phyloP scores from a whole-genome alignment of 2,797 vertebrate genomes.

The Numenius phaeopus region DNA sequence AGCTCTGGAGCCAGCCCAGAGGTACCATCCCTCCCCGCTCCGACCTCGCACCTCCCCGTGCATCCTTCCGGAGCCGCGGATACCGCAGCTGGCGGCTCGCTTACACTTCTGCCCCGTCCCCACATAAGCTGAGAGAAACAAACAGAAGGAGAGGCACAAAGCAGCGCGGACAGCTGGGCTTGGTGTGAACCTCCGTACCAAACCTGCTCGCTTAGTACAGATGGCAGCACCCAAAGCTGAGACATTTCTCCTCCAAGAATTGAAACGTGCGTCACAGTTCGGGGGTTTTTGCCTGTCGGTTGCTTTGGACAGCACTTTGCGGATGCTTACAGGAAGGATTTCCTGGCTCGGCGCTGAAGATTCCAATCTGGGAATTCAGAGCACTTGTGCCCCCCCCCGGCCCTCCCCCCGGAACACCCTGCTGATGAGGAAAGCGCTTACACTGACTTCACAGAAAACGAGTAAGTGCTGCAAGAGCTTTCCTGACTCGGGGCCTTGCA shows the following conservation, averaged over 20 bases:
- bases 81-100: neutral
- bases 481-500: neutral
- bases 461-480: neutral
- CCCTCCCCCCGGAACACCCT: neutral
- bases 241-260: slow-evolving; percentile 1
- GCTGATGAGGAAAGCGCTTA: neutral
- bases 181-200: neutral
- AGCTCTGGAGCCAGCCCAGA: neutral
- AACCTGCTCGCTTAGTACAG: slow-evolving; percentile 15
- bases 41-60: accelerated
- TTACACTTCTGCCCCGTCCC: neutral
- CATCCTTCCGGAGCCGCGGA: neutral
- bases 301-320: neutral
- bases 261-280: neutral
- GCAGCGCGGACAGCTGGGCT: slow-evolving; percentile 46
- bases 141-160: slow-evolving; percentile 38
- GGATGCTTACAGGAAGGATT: accelerated
- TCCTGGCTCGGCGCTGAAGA: neutral
- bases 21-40: neutral
- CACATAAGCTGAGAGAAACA: slow-evolving; percentile 30
- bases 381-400: neutral
- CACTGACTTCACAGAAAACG: neutral
- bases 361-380: neutral
- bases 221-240: slow-evolving; percentile 1
- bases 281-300: neutral